phyloP scores from a whole-genome alignment of 2,888 invertebrate genomes.

The Trissolcus brochymenae region DNA sequence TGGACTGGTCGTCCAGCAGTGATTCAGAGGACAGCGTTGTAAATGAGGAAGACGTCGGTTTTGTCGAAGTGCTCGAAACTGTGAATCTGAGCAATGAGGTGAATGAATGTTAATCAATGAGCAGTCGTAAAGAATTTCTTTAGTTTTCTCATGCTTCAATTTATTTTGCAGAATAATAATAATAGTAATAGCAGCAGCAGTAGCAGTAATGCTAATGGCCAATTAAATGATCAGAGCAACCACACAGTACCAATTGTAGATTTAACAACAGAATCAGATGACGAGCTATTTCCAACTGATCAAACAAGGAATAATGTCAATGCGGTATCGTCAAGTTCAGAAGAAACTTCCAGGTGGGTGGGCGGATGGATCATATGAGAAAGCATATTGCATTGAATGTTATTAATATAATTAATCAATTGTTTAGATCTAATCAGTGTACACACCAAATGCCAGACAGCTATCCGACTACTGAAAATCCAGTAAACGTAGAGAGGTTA shows the following conservation, averaged over 20 bases:
- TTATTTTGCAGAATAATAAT: constrained; percentile 7
- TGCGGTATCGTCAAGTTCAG: constrained; percentile 16
- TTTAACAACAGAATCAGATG: constrained; percentile 79
- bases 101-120: neutral
- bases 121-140: too few species aligned
- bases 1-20: constrained; percentile 84
- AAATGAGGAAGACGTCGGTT: constrained; percentile 79
- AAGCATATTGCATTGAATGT: too few species aligned
- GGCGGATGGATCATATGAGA: too few species aligned
- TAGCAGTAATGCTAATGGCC: constrained; percentile 46
- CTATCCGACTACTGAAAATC: constrained; percentile 57
- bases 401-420: neutral
- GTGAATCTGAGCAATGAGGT: constrained; percentile 68
- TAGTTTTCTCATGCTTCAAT: too few species aligned
- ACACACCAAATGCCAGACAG: constrained; percentile 61
- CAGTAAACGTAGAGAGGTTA: constrained; percentile 52
- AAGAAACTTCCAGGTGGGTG: constrained; percentile 25
- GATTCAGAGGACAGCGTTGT: constrained; percentile 78
- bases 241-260: constrained; percentile 79
- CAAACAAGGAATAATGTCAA: constrained; percentile 14
- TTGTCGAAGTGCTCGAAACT: constrained; percentile 76
- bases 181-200: constrained; percentile 11
- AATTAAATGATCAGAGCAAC: constrained; percentile 62
- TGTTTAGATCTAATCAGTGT: constrained; percentile 62
- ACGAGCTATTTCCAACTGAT: constrained; percentile 72